phyloP scores from a whole-genome alignment of 2,888 invertebrate species.

The Dicranocentrus wangi region DNA sequence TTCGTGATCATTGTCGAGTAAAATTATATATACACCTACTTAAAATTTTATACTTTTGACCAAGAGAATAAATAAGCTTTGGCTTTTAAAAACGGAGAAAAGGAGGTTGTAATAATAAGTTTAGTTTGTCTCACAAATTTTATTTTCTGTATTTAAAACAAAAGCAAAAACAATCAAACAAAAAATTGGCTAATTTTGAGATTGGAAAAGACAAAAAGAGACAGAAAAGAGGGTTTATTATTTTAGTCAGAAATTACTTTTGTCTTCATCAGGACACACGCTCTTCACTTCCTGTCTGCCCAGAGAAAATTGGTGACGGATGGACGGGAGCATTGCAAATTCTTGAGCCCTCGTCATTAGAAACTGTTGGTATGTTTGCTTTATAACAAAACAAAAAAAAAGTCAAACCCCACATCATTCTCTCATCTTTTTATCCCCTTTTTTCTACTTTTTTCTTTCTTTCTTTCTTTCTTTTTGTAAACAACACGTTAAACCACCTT shows the following conservation, averaged over 20 bases:
- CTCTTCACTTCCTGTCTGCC: conserved; percentile 64
- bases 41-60: not conserved
- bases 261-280: conserved; percentile 61
- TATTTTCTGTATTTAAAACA: not conserved
- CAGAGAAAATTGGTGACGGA: conserved; percentile 63
- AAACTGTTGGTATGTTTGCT: conserved; percentile 57
- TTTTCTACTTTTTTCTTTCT: not conserved
- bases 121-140: not conserved
- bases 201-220: not conserved
- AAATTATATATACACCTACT: not conserved
- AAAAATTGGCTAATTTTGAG: not conserved
- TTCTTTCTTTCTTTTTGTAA: too few species aligned
- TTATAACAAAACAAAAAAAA: not conserved
- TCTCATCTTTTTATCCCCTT: not conserved
- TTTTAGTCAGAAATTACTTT: conserved; percentile 29
- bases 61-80: not conserved
- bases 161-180: too few species aligned
- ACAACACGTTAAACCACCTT: too few species aligned
- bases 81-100: not conserved
- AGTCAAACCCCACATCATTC: not conserved
- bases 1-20: too few species aligned
- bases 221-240: conserved; percentile 22
- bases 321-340: conserved; percentile 63
- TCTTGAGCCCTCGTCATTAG: conserved; percentile 59
- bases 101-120: not conserved